Base-by-base conservation (phyloP, 2,888 invertebrate genomes). In the Drosophila planitibia region DNA sequence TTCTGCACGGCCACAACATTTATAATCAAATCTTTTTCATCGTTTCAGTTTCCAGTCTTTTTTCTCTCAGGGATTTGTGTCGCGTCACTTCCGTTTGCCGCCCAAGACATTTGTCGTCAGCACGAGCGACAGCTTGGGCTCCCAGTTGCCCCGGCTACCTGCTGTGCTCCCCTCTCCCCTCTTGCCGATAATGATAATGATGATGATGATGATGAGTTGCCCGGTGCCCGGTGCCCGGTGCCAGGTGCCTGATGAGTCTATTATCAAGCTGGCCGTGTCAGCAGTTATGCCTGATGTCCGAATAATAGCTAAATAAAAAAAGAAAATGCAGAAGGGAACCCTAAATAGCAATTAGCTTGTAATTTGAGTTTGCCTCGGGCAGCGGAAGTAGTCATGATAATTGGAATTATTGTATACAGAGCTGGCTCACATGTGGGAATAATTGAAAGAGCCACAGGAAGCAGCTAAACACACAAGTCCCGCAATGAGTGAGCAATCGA, bases 321-420 rank as follows among this genome's bases (percentile, higher is more conserved):
- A 14, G 7, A 53, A 16, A 47, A 47, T 22, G 53, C 25, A 10
- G n/a, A 19, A 52, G 25, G 70, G 69, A 76, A 72, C 79, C 84
- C 85, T 84, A 86, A 89, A 82, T 75, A 87, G 88, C 85, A 86
- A 86, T 86, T 86, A 86, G 88, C 35, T 63, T 74, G 76, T 79
- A 89, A 85, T 86, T 85, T 76, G 76, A 76, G 85, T 72, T 68
- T 35, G 49, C 39, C 58, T 12, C 28, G 35, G 41, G 51, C 58
- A 82, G 51, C 85, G 85, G 85, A 86, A 89, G 87, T 80, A 78
- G 80, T 80, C 78, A 74, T 74, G 85, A 82, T 87, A 87, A 86
- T 86, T 89, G 83, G 79, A 79, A 80, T 75, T 69, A 59, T 58
- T 80, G 25, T 55, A 30, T 61, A n/a, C 28, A 39, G 30, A 22